Conservation (phyloP, 2,113 vertebrate species). For the Clupea harengus region DNA sequence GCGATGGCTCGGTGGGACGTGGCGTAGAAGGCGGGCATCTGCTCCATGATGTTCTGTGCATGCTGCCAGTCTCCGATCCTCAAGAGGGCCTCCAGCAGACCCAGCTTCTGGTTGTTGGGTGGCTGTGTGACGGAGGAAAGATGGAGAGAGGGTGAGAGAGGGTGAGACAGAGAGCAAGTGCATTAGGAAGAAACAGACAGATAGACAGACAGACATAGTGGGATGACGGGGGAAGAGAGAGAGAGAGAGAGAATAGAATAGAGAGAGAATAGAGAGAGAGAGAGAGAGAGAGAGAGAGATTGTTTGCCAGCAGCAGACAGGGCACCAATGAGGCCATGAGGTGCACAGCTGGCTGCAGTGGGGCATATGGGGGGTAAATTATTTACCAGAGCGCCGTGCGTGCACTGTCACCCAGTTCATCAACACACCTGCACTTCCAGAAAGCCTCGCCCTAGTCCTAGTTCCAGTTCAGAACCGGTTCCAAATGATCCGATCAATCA, state of each 20-base stretch:
- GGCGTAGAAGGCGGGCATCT: slow-evolving; percentile 94
- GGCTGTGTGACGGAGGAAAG: slow-evolving; percentile 67
- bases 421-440: slow-evolving; percentile 2
- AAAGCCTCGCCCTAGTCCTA: neutral
- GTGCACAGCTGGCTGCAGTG: neutral
- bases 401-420: neutral
- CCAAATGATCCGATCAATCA: too few species aligned
- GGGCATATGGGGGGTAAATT: slow-evolving; percentile 6
- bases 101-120: slow-evolving; percentile 96
- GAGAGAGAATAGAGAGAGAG: neutral
- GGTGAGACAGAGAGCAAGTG: too few species aligned
- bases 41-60: slow-evolving; percentile 95
- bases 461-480: too few species aligned
- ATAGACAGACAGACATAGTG: neutral
- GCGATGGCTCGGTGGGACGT: slow-evolving; percentile 94
- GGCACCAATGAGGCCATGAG: neutral
- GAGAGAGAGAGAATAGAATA: neutral
- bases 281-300: neutral
- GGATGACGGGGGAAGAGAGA: neutral
- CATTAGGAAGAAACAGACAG: neutral
- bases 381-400: neutral
- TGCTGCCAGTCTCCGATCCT: slow-evolving; percentile 97
- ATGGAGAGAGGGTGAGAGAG: neutral
- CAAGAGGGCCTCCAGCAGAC: slow-evolving; percentile 90
- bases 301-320: neutral